Base-by-base conservation (phyloP, 2,113 vertebrate species). In the Sebastes fasciatus region DNA sequence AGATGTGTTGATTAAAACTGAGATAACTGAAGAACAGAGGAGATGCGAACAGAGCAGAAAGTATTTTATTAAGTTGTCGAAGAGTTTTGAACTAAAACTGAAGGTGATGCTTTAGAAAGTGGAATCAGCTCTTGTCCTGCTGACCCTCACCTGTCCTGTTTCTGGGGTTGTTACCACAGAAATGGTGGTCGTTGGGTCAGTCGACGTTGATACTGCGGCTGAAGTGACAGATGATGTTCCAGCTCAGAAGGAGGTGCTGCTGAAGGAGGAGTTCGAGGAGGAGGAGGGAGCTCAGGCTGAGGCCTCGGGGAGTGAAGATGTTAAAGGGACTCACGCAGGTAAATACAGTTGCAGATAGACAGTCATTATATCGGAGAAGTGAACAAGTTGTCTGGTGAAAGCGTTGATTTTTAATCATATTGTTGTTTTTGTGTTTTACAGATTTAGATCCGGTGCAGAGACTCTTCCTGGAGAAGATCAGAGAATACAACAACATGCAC, bases 401-500 rank as follows among this genome's bases (percentile, higher is more conserved):
- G 1, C 1, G 2, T 21, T 21, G 4, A 1, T 9, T 51, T 23
- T 77, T 34, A 10, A 79, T 8, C 2, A 10, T 19, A 2, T 23
- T 55, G 23, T 34, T 5, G 55, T 78, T 10, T 34, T 12, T 64
- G 14, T 77, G 26, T 74, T 69, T 58, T 21, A 26, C 60, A 85
- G 83, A 52, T 51, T 46, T 86, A 40, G 87, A 89, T 74, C 87
- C 83, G 16, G 80, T 89, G 0, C 83, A 89, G 58, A 86, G 72
- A 65, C 80, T 89, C 14, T 86, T 89, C 68, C 57, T 89, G 57
- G 80, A 86, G 76, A 89, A 80, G 63, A 89, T 89, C 64, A 83
- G 64, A 80, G 87, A 89, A 61, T 89, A 89, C 16, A n/a, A 71
- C 54, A 66, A 74, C 55, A 64, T 60, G 34, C n/a, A 1, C 72